Conservation (phyloP, 1,140 invertebrate genomes). For the Drosophila kurseongensis region DNA sequence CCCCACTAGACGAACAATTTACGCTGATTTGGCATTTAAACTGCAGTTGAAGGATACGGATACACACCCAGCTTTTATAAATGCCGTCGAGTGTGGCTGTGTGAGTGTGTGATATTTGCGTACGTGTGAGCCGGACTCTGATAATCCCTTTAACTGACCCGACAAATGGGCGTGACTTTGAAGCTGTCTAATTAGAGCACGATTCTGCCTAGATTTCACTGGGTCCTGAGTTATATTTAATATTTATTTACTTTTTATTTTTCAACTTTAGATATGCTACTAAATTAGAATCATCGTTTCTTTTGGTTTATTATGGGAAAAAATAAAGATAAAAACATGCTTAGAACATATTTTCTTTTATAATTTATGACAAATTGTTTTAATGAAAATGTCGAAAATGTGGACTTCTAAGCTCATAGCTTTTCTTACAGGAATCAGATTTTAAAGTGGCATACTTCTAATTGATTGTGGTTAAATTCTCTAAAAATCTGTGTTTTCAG, state of each 20-base stretch:
- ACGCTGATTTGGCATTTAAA: conserved; percentile 72
- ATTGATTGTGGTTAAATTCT: too few species aligned
- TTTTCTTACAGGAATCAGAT: not conserved
- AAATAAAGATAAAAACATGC: too few species aligned
- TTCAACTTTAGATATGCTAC: not conserved
- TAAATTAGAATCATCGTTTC: too few species aligned
- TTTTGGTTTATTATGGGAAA: too few species aligned
- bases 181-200: conserved; percentile 2
- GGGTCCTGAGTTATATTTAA: not conserved
- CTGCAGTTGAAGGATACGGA: conserved; percentile 74
- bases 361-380: too few species aligned
- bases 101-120: conserved; percentile 13
- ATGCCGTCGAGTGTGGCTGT: not conserved
- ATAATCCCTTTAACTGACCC: conserved; percentile 26
- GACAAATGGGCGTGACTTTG: conserved; percentile 21
- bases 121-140: conserved; percentile 11
- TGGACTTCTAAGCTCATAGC: too few species aligned
- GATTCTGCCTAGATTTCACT: not conserved
- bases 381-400: too few species aligned
- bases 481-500: too few species aligned
- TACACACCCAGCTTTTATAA: conserved; percentile 26
- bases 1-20: conserved; percentile 34
- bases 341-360: too few species aligned
- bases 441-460: too few species aligned
- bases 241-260: not conserved